A percentile compares a stretch with the other conserved stretches of the same genome.
phyloP scores from a whole-genome alignment of 2,113 vertebrate species.

The Cynoglossus semilaevis region DNA sequence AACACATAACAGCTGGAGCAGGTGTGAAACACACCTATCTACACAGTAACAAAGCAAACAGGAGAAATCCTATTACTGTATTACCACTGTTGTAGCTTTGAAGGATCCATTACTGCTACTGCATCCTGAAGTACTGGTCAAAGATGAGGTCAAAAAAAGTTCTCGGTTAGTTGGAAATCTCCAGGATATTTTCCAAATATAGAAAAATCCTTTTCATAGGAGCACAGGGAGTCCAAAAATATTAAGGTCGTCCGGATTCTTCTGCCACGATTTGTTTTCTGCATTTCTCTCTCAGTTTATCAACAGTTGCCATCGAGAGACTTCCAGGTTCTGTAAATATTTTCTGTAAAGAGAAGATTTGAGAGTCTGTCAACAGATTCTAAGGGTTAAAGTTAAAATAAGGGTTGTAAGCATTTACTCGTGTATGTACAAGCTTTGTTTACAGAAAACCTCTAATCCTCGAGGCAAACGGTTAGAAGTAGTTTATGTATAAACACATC shows the following conservation, averaged over 20 bases:
- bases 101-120: no score
- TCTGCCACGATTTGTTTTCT: constrained; percentile 74
- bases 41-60: no score
- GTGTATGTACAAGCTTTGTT: neutral
- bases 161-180: no score
- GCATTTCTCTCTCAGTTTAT: constrained; percentile 82
- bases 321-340: constrained; percentile 89
- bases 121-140: no score
- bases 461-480: neutral
- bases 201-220: neutral
- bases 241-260: constrained; percentile 54
- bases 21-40: no score
- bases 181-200: no score
- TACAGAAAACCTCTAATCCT: neutral
- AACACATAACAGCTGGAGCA: no score
- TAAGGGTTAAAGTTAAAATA: neutral
- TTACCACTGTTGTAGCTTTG: no score
- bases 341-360: constrained; percentile 73
- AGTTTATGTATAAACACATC: neutral
- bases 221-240: neutral
- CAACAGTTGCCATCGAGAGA: constrained; percentile 81
- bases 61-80: no score
- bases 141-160: no score
- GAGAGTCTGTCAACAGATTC: neutral
- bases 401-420: constrained; percentile 1